Evolutionary conservation across 2,797 vertebrate species (phyloP).

Genomic region (Sandelia bainsii): DNA sequence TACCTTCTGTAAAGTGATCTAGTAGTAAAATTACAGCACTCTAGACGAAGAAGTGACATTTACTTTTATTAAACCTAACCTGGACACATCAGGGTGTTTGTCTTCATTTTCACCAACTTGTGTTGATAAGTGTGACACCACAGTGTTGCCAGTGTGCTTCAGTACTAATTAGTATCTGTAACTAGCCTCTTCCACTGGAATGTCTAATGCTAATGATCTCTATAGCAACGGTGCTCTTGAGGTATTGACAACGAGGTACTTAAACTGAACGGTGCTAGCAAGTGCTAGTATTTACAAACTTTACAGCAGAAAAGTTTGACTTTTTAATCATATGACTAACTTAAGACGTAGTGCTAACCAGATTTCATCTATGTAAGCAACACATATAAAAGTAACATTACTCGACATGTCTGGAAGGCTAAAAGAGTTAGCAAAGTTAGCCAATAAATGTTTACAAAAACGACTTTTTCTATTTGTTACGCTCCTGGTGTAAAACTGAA

Average conservation of each 20-base stretch:
- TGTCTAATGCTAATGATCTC: conserved; percentile 19
- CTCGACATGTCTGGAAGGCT: conserved; percentile 10
- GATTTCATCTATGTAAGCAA: background rate
- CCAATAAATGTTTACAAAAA: conserved; percentile 25
- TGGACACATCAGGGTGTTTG: background rate
- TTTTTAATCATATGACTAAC: accelerated
- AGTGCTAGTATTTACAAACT: background rate
- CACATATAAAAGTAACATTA: background rate
- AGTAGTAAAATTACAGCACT: background rate
- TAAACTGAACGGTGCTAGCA: conserved; percentile 2
- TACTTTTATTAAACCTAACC: too few relatives aligned
- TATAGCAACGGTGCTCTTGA: conserved; percentile 28
- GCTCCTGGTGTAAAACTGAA: background rate
- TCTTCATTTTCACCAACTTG: background rate
- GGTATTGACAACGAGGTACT: conserved; percentile 3
- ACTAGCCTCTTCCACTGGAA: conserved; percentile 23
- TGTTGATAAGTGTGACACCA: background rate
- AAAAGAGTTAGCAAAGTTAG: conserved; percentile 65
- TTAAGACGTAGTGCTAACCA: background rate
- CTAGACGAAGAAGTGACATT: background rate
- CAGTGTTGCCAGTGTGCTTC: background rate
- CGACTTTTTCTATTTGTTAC: background rate
- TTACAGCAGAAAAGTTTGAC: background rate
- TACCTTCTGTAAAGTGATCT: background rate
- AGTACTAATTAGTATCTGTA: background rate